Conservation (phyloP, 2,888 invertebrate genomes). For the Ephialtes manifestator region DNA sequence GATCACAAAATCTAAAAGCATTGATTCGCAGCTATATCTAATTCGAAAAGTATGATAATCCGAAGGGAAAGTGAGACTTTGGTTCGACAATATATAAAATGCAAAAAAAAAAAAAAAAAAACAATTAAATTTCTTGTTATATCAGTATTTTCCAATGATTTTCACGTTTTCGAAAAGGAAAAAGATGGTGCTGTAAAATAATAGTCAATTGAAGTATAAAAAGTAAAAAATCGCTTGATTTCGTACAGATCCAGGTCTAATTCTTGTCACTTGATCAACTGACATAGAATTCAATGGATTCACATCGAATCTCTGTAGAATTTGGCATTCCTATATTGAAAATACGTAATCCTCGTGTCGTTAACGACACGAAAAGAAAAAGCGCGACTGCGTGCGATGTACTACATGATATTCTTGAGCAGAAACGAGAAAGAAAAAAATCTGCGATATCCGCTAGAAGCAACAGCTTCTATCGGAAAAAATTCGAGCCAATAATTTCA, state of each 20-base stretch:
- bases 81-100: no score
- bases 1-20: neutral
- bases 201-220: neutral
- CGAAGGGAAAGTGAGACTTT: no score
- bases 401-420: neutral
- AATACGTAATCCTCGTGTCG: conserved; percentile 23
- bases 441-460: neutral
- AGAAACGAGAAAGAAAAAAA: conserved; percentile 3
- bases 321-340: conserved; percentile 43
- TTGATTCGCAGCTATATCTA: neutral
- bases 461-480: conserved; percentile 1
- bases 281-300: conserved; percentile 31
- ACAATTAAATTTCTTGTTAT: no score
- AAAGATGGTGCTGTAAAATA: no score
- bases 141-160: no score
- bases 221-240: neutral
- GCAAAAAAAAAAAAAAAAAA: no score
- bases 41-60: neutral
- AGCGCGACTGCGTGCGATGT: neutral
- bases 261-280: conserved; percentile 21
- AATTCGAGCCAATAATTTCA: conserved; percentile 29
- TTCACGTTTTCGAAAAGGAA: no score
- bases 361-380: neutral
- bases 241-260: neutral
- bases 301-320: conserved; percentile 54